phyloP scores from a whole-genome alignment of 2,797 vertebrate genomes.

The Pampus argenteus region DNA sequence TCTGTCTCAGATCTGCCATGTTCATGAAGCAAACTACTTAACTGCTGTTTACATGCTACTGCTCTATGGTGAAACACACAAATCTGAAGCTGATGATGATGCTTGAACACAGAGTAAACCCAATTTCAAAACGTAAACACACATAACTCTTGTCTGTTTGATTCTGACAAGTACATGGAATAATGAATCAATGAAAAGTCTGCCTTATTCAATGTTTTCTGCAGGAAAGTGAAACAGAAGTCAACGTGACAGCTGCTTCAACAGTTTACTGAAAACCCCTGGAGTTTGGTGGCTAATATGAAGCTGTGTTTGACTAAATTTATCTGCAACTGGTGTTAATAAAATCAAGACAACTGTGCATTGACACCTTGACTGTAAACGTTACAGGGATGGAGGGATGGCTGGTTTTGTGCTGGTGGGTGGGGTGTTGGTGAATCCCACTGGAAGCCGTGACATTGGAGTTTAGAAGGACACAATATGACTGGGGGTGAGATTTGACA shows the following conservation, averaged over 20 bases:
- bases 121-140: constrained; percentile 30
- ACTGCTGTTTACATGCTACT: constrained; percentile 67
- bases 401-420: constrained; percentile 28
- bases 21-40: constrained; percentile 72
- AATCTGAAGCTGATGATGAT: constrained; percentile 43
- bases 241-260: neutral
- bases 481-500: constrained; percentile 72
- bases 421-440: constrained; percentile 33
- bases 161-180: constrained; percentile 6
- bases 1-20: constrained; percentile 70
- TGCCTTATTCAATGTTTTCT: neutral
- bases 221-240: neutral
- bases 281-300: constrained; percentile 11
- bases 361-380: constrained; percentile 47
- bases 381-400: constrained; percentile 10
- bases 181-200: neutral
- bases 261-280: neutral
- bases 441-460: constrained; percentile 64
- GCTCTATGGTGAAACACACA: constrained; percentile 54
- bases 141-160: neutral
- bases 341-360: constrained; percentile 17
- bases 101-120: neutral
- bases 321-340: constrained; percentile 35
- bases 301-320: constrained; percentile 23
- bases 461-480: constrained; percentile 57